Evolutionary conservation across 2,888 invertebrate species (phyloP).

Genomic region (Eremobia ochroleuca): DNA sequence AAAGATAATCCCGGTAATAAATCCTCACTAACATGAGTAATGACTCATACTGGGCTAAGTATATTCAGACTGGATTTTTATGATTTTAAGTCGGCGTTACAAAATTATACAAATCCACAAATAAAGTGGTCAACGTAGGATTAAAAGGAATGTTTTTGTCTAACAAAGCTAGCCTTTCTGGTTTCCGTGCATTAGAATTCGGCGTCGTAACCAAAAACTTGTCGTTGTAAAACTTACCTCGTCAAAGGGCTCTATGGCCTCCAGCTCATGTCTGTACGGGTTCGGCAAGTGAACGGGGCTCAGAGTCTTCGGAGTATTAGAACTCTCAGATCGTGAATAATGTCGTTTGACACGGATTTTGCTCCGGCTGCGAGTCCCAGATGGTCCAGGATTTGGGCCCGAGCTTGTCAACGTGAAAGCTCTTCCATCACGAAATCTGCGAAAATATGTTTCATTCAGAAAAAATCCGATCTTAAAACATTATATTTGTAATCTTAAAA

Average conservation of each 20-base stretch:
- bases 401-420: conserved; percentile 77
- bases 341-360: conserved; percentile 56
- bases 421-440: conserved; percentile 82
- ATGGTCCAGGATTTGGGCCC: conserved; percentile 77
- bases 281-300: conserved; percentile 64
- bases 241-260: conserved; percentile 76
- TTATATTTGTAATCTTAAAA: background rate
- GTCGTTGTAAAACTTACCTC: conserved; percentile 71
- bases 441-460: conserved; percentile 37
- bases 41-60: background rate
- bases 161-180: background rate
- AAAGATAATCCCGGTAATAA: background rate
- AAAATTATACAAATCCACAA: background rate
- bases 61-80: background rate
- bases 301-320: conserved; percentile 58
- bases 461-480: background rate
- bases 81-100: background rate
- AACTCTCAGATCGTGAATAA: conserved; percentile 61
- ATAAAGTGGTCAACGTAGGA: background rate
- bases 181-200: background rate
- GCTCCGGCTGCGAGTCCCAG: conserved; percentile 71
- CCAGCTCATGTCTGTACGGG: conserved; percentile 67
- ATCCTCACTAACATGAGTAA: background rate
- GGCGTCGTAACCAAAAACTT: background rate
- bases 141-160: background rate